These are phyloP conservation scores for Tethya wilhelma DNA, from an alignment of 37 sponge, comb jelly and placozoan genomes.

Conservation along the genomic window DNA sequence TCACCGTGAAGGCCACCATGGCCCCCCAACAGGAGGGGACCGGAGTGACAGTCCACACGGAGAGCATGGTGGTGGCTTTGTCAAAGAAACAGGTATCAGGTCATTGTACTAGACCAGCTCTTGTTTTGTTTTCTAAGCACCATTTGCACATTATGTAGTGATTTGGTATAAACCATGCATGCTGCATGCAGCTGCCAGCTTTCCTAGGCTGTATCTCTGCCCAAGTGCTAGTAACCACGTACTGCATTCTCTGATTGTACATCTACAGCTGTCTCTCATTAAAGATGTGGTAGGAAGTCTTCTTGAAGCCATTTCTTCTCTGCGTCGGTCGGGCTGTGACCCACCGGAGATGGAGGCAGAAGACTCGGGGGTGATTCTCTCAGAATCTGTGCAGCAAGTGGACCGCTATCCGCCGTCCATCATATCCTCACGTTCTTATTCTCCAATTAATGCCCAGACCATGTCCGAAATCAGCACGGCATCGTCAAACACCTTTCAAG, in stretches of 20 bases:
- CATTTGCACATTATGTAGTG: not conserved
- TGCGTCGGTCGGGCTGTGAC: no score
- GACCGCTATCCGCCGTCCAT: slow-evolving; percentile 1
- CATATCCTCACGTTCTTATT: slow-evolving; percentile 9
- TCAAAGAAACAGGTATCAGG: slow-evolving; percentile 35
- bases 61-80: slow-evolving; percentile 19
- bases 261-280: no score
- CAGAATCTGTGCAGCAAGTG: not conserved
- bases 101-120: not conserved
- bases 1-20: slow-evolving; percentile 43
- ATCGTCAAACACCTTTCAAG: slow-evolving; percentile 15
- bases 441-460: slow-evolving; percentile 36
- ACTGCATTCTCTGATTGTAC: no score
- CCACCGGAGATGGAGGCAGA: no score
- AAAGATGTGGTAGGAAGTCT: no score
- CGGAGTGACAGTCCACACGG: slow-evolving; percentile 34
- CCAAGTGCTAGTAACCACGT: no score
- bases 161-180: no score
- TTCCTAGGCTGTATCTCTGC: no score
- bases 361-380: slow-evolving; percentile 13
- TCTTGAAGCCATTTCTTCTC: no score
- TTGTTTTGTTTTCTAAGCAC: not conserved
- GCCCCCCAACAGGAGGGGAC: slow-evolving; percentile 52
- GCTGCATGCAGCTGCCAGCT: no score
- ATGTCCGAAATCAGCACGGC: slow-evolving; percentile 22